These are phyloP conservation scores for Zele albiditarsus DNA, from an alignment of 2,888 invertebrate genomes.

Conservation along the genomic window DNA sequence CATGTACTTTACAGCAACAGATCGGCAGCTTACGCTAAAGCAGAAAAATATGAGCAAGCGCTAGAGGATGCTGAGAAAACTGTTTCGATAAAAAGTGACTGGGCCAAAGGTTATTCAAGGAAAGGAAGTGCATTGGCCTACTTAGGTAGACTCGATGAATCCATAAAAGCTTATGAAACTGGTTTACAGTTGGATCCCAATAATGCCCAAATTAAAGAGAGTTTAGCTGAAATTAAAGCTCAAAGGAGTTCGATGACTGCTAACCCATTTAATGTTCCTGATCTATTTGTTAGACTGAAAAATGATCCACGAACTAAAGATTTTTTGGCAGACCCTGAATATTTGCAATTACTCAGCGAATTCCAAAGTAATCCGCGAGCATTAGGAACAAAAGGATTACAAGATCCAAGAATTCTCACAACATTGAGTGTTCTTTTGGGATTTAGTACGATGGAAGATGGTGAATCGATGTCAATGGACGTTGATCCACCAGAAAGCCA, in stretches of 20 bases:
- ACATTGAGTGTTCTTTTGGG: conserved; percentile 83
- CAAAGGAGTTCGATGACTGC: conserved; percentile 53
- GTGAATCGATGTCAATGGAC: conserved; percentile 76
- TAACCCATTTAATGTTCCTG: conserved; percentile 77
- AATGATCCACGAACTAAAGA: conserved; percentile 81
- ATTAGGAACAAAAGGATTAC: conserved; percentile 72
- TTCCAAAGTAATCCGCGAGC: conserved; percentile 79
- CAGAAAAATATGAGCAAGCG: conserved; percentile 82
- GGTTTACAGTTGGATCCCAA: conserved; percentile 83
- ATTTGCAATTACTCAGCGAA: conserved; percentile 78
- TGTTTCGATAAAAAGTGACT: conserved; percentile 85
- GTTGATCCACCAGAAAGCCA: conserved; percentile 73
- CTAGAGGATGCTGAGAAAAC: conserved; percentile 90
- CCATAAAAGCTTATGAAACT: conserved; percentile 83
- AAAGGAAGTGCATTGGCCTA: conserved; percentile 90
- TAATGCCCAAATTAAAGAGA: conserved; percentile 81
- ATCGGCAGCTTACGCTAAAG: conserved; percentile 92
- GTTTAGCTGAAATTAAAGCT: conserved; percentile 78
- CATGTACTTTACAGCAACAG: conserved; percentile 94
- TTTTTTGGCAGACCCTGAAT: conserved; percentile 84
- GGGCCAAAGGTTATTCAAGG: conserved; percentile 92
- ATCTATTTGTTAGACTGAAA: conserved; percentile 78
- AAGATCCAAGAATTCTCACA: conserved; percentile 80
- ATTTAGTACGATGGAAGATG: conserved; percentile 71
- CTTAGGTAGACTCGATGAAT: conserved; percentile 83